These are phyloP conservation scores for Alligator sinensis DNA, from an alignment of 2,113 vertebrate genomes.

Conservation along the genomic window DNA sequence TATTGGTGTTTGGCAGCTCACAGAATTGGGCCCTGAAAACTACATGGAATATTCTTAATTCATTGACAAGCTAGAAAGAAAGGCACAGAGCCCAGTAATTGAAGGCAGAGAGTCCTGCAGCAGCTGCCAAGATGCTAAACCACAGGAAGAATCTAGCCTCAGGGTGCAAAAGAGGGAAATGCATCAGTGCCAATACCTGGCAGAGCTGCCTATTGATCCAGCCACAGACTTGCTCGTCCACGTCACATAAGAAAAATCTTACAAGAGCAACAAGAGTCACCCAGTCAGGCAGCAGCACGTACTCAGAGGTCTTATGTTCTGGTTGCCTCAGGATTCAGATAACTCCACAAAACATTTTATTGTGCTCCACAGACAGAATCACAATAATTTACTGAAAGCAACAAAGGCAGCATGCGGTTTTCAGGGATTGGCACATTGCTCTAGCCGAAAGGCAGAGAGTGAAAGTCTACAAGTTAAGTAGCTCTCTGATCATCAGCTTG, in stretches of 20 bases:
- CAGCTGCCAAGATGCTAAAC: background rate
- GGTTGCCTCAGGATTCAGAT: background rate
- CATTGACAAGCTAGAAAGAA: background rate
- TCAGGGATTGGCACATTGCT: accelerated
- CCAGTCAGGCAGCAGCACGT: background rate
- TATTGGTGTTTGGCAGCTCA: background rate
- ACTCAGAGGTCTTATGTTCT: accelerated
- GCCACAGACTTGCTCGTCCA: accelerated
- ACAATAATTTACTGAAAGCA: background rate
- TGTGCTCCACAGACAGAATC: accelerated
- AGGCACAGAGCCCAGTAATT: background rate
- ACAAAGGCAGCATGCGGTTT: accelerated
- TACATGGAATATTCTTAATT: background rate
- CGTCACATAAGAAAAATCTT: background rate
- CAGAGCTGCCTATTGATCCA: conserved; percentile 1
- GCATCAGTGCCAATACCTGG: background rate
- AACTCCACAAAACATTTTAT: background rate
- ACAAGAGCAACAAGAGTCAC: accelerated
- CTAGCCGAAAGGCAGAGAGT: background rate
- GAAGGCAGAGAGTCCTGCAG: background rate
- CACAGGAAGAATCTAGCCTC: background rate
- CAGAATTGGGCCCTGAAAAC: background rate
- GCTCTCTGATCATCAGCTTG: background rate
- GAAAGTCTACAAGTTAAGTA: background rate
- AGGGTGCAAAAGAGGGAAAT: accelerated